Conservation (phyloP, 2,888 invertebrate genomes). For the Drosophila mettleri region DNA sequence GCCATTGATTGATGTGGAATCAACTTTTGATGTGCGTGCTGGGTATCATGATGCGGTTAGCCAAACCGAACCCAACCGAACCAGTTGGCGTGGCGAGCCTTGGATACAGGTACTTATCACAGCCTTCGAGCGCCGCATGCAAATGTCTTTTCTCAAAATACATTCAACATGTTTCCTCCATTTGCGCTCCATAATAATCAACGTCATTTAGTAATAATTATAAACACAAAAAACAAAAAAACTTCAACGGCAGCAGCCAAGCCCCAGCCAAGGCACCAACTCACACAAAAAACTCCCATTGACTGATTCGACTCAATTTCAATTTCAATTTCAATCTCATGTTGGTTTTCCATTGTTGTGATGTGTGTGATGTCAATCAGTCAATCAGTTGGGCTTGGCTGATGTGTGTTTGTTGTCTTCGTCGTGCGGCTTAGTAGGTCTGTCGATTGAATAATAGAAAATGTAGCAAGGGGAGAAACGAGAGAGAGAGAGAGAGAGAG, state of each 20-base stretch:
- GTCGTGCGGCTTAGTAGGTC: slow-evolving; percentile 69
- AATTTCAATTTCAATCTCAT: slow-evolving; percentile 19
- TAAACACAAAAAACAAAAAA: slow-evolving; percentile 59
- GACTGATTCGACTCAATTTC: slow-evolving; percentile 44
- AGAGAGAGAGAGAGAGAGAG: slow-evolving; percentile 1
- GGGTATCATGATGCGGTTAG: slow-evolving; percentile 36
- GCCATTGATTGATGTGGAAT: slow-evolving; percentile 58
- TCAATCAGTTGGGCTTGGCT: slow-evolving; percentile 69
- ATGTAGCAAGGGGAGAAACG: too few species aligned
- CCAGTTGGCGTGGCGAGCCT: slow-evolving; percentile 44
- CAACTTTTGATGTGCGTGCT: slow-evolving; percentile 47
- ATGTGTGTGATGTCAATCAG: slow-evolving; percentile 67
- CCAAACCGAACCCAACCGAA: slow-evolving; percentile 12
- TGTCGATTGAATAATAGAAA: slow-evolving; percentile 33
- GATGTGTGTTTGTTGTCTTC: slow-evolving; percentile 43
- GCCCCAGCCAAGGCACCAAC: slow-evolving; percentile 33
- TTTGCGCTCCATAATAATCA: slow-evolving; percentile 80
- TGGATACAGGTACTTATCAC: slow-evolving; percentile 84
- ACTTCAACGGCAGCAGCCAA: slow-evolving; percentile 55
- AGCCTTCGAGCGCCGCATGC: slow-evolving; percentile 83
- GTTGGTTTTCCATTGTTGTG: slow-evolving; percentile 13
- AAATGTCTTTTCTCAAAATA: slow-evolving; percentile 78
- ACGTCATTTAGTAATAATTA: slow-evolving; percentile 77
- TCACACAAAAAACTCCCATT: slow-evolving; percentile 42
- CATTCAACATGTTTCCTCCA: slow-evolving; percentile 78